A percentile compares a stretch with the other conserved stretches of the same genome.
Evolutionary conservation across 2,797 vertebrate genomes (phyloP).

Genomic region (Dallia pectoralis): DNA sequence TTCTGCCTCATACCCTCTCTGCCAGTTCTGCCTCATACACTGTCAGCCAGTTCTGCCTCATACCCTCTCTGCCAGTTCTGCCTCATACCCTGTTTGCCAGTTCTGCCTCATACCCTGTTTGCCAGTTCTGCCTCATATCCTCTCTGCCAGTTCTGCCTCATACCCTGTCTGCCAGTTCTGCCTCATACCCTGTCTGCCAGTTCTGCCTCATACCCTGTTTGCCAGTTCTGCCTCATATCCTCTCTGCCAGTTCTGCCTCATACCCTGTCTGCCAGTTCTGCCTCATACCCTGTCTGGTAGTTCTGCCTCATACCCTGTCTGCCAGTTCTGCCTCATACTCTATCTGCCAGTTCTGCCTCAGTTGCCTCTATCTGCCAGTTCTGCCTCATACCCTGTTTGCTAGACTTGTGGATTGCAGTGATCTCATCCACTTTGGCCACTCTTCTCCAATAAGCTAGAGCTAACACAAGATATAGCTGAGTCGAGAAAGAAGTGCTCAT

Average conservation of each 20-base stretch:
- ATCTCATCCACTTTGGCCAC: conserved; percentile 12
- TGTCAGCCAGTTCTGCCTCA: conserved; percentile 31
- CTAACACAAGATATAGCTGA: conserved; percentile 29
- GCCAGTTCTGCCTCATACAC: conserved; percentile 27
- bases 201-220: conserved; percentile 30
- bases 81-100: conserved; percentile 25
- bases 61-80: conserved; percentile 25
- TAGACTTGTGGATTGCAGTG: conserved; percentile 42
- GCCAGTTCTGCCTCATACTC: conserved; percentile 27
- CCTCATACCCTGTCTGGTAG: too few relatives aligned
- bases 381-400: conserved; percentile 28
- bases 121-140: conserved; percentile 27
- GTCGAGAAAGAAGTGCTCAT: not conserved
- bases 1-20: too few relatives aligned
- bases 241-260: conserved; percentile 31
- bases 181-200: conserved; percentile 27
- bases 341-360: conserved; percentile 31
- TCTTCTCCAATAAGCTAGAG: conserved; percentile 37
- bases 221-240: too few relatives aligned
- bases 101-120: conserved; percentile 30
- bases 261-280: conserved; percentile 25
- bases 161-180: conserved; percentile 25
- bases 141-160: conserved; percentile 31
- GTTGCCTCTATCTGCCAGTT: conserved; percentile 23
- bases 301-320: too few relatives aligned